A percentile compares a stretch with the other conserved stretches of the same genome.
Evolutionary conservation across 2,113 vertebrate genomes (phyloP).

Genomic region (Lepidothrix coronata): DNA sequence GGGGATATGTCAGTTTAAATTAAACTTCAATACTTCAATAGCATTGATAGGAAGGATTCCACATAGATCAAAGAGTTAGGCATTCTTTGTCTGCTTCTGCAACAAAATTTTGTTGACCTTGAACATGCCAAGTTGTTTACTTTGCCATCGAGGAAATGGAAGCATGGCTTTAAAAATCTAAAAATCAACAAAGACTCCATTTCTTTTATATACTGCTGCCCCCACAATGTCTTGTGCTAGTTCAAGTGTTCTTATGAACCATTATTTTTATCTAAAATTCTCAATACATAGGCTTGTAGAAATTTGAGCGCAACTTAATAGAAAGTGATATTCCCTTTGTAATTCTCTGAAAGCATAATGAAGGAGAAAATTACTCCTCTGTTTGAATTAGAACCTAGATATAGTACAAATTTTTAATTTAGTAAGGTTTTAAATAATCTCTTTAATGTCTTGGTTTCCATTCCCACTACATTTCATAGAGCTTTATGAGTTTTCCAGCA

Average conservation of each 20-base stretch:
- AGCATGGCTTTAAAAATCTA: neutral
- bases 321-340: neutral
- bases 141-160: neutral
- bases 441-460: neutral
- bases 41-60: neutral
- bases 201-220: neutral
- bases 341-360: neutral
- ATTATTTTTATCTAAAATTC: neutral
- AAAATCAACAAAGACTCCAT: neutral
- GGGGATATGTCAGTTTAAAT: neutral
- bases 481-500: neutral
- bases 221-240: neutral
- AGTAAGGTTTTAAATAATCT: neutral
- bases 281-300: neutral
- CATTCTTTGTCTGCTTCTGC: neutral
- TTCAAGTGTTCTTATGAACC: neutral
- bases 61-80: neutral
- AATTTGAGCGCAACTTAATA: neutral
- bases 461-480: neutral
- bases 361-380: neutral
- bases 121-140: neutral
- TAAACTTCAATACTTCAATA: neutral
- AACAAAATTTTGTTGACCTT: neutral
- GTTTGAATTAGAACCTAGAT: neutral
- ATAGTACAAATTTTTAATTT: neutral